Percentiles rank a stretch among this genome's conserved stretches.
Evolutionary conservation across 2,888 invertebrate species (phyloP).

Genomic region (Caradrina kadenii): DNA sequence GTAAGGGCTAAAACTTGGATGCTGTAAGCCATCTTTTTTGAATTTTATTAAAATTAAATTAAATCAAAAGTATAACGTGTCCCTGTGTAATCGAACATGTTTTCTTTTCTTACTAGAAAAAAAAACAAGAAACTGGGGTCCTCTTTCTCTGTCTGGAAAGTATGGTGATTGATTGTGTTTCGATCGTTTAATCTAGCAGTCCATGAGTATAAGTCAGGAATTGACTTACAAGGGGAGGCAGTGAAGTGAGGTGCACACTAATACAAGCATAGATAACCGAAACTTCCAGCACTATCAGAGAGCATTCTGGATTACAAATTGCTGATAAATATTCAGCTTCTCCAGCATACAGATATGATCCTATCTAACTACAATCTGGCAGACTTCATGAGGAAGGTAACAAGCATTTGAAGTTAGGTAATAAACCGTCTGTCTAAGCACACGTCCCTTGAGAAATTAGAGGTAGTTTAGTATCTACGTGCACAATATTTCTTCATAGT

Average conservation of each 20-base stretch:
- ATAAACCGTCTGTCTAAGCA: constrained; percentile 47
- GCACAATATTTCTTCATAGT: constrained; percentile 56
- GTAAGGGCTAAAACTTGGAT: too few species aligned
- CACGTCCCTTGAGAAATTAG: constrained; percentile 61
- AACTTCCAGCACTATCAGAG: not conserved
- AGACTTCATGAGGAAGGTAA: constrained; percentile 31
- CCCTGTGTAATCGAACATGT: not conserved
- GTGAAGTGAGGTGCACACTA: too few species aligned
- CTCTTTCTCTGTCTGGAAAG: not conserved
- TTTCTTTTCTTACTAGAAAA: not conserved
- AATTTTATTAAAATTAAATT: not conserved
- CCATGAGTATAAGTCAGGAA: too few species aligned
- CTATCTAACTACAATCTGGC: constrained; percentile 3
- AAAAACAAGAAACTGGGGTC: not conserved
- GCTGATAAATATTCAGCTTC: constrained; percentile 17
- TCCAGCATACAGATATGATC: constrained; percentile 3
- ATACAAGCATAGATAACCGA: not conserved
- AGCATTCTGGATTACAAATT: constrained; percentile 1
- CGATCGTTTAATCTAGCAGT: too few species aligned
- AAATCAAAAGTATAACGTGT: not conserved
- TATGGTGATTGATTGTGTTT: not conserved
- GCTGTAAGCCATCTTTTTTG: too few species aligned
- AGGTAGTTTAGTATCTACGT: constrained; percentile 50
- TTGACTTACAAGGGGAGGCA: too few species aligned
- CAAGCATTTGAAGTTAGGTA: constrained; percentile 45